phyloP scores from a whole-genome alignment of 2,888 invertebrate genomes.

The Cryptocephalus moraei region DNA sequence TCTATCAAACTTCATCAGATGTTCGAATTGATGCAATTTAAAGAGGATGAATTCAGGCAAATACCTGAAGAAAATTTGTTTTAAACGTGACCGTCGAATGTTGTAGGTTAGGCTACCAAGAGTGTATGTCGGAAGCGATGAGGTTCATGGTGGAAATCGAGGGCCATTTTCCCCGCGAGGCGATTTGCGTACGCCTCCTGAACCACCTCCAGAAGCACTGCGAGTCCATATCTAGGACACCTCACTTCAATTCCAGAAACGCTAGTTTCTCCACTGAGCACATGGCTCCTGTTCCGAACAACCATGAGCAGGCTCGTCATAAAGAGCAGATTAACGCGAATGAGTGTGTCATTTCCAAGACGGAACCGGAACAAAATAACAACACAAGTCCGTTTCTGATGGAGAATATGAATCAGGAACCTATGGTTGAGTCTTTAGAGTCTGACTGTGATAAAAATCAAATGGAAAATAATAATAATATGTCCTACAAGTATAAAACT shows the following conservation, averaged over 20 bases:
- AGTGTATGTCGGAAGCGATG: slow-evolving; percentile 82
- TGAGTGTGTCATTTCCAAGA: slow-evolving; percentile 16
- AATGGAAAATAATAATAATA: slow-evolving; percentile 18
- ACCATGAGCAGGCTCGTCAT: slow-evolving; percentile 25
- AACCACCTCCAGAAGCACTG: slow-evolving; percentile 78
- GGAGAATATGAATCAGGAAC: neutral
- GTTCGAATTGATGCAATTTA: too few relatives aligned
- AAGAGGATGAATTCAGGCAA: too few relatives aligned
- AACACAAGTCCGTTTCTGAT: slow-evolving; percentile 9
- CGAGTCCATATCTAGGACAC: slow-evolving; percentile 45
- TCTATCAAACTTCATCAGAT: too few relatives aligned
- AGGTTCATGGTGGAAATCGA: slow-evolving; percentile 81
- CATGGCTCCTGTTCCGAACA: slow-evolving; percentile 18
- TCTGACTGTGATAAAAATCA: slow-evolving; percentile 29
- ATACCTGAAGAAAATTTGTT: neutral
- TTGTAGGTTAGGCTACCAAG: slow-evolving; percentile 70
- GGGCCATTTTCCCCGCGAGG: slow-evolving; percentile 69
- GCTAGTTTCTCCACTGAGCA: slow-evolving; percentile 26
- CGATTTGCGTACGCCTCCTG: slow-evolving; percentile 69
- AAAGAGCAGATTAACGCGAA: slow-evolving; percentile 16
- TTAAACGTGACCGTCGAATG: neutral
- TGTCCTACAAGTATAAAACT: slow-evolving; percentile 88
- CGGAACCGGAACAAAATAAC: slow-evolving; percentile 19
- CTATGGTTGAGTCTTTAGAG: slow-evolving; percentile 3
- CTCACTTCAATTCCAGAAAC: slow-evolving; percentile 7